Base-by-base conservation (phyloP, 2,113 vertebrate species). In the human region DNA sequence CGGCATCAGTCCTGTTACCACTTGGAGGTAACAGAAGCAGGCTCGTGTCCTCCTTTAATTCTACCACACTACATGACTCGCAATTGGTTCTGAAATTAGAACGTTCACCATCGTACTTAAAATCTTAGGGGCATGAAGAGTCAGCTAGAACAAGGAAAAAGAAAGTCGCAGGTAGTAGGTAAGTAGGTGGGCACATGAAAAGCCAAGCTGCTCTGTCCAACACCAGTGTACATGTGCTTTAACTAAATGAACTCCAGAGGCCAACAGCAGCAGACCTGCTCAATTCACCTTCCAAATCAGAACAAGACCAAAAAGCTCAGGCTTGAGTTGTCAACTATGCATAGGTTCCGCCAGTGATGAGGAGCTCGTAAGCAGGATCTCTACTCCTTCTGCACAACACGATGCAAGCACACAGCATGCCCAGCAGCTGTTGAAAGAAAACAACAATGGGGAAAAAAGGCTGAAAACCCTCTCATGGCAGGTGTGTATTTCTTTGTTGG, bases 401-500 rank as follows among this genome's bases (percentile, higher is more conserved):
- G 38, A 99, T 98, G 96, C 99, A 99, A 2, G 99, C 99, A 92
- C 99, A 99, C 97, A 99, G 97, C 99, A 99, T 99, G 94, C 99
- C 99, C 98, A 99, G 98, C 96, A 99, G 99, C 99, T 99, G 93
- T 0, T 50, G 98, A 84, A 72, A 79, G 76, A 93, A 87, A 80
- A 98, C 83, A 80, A 98, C 83, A 84, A 14, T 2, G 20, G 57
- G 13, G 27, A 22, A 13, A 35, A 76, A 38, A 40, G 32, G 83
- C 52, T 83, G 45, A 90, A n/a, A 40, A 79, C 27, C 10, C 30
- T 57, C 25, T 55, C 3, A 57, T 0, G 61, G 40, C 87, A 68
- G 76, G 18, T 43, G 32, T 59, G 2, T 25, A n/a, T 45, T 64
- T 92, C 75, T 86, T 61, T 79, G 57, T 8, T 90, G 68, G 80